phyloP scores from a whole-genome alignment of 2,888 invertebrate genomes.

The Dryomyza anilis region DNA sequence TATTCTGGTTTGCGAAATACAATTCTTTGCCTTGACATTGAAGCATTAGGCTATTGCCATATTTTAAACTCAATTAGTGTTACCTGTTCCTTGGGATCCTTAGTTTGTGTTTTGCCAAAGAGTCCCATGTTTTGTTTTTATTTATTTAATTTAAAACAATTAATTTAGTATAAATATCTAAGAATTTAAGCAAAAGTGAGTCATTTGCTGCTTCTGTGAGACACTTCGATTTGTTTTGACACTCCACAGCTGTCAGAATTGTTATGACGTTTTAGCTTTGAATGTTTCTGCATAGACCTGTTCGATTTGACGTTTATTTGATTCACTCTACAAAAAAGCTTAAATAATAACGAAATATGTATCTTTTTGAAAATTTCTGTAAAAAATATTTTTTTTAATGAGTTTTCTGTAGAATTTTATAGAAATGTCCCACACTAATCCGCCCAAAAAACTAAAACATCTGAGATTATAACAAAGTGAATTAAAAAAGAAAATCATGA shows the following conservation, averaged over 20 bases:
- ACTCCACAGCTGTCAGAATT: conserved; percentile 28
- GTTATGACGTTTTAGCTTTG: conserved; percentile 31
- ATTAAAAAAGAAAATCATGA: too few relatives aligned
- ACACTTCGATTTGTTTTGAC: conserved; percentile 32
- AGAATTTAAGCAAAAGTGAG: conserved; percentile 33
- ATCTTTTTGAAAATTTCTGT: too few relatives aligned
- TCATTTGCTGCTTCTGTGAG: conserved; percentile 34
- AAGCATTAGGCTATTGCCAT: background rate
- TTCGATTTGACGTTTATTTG: too few relatives aligned
- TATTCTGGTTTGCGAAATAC: background rate
- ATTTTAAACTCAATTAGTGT: background rate
- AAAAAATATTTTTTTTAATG: too few relatives aligned
- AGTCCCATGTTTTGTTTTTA: too few relatives aligned
- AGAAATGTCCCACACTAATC: too few relatives aligned
- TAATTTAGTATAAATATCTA: conserved; percentile 18
- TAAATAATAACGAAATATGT: too few relatives aligned
- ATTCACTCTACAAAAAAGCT: too few relatives aligned
- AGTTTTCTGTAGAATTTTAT: too few relatives aligned
- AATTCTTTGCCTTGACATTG: conserved; percentile 26
- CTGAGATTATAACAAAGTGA: too few relatives aligned
- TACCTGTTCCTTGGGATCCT: conserved; percentile 90
- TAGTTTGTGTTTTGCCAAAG: conserved; percentile 85
- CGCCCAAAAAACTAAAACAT: too few relatives aligned
- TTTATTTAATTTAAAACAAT: conserved; percentile 4
- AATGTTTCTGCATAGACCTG: background rate